These are phyloP conservation scores for Muntiacus reevesi DNA, from an alignment of 2,113 vertebrate genomes.

Conservation along the genomic window DNA sequence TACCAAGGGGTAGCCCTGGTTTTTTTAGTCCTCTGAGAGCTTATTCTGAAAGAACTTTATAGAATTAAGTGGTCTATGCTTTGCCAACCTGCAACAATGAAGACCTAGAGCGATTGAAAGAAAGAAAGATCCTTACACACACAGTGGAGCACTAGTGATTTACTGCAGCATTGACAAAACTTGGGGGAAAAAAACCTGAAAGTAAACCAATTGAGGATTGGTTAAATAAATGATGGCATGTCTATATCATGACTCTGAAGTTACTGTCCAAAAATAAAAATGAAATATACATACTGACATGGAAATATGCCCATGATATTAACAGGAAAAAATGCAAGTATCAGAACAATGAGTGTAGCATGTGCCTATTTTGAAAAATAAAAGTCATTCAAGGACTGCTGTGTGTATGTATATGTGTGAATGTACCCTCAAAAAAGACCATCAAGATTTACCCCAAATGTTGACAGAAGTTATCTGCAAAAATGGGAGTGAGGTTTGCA, in stretches of 20 bases:
- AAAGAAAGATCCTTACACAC: not conserved
- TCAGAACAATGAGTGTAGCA: not conserved
- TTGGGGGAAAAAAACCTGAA: not conserved
- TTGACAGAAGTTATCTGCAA: not conserved
- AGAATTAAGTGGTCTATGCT: not conserved
- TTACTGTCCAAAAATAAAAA: not conserved
- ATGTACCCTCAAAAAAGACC: not conserved
- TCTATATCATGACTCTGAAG: not conserved
- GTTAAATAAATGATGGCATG: not conserved
- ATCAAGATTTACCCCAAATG: not conserved
- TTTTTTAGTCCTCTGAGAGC: not conserved
- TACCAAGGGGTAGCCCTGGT: not conserved
- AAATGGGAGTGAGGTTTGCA: not conserved
- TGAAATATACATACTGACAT: not conserved
- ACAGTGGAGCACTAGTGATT: accelerated
- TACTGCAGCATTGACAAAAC: not conserved
- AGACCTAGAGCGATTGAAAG: not conserved
- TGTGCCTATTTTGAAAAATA: not conserved
- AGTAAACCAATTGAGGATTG: not conserved
- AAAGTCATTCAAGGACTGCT: not conserved
- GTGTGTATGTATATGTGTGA: not conserved
- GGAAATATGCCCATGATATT: not conserved
- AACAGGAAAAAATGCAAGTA: not conserved
- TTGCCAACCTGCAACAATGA: not conserved
- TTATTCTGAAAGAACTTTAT: not conserved